Evolutionary conservation across 2,113 vertebrate species (phyloP), one percentile per base, ranked within the genome.

Genomic region (Leptodactylus fuscus): DNA sequence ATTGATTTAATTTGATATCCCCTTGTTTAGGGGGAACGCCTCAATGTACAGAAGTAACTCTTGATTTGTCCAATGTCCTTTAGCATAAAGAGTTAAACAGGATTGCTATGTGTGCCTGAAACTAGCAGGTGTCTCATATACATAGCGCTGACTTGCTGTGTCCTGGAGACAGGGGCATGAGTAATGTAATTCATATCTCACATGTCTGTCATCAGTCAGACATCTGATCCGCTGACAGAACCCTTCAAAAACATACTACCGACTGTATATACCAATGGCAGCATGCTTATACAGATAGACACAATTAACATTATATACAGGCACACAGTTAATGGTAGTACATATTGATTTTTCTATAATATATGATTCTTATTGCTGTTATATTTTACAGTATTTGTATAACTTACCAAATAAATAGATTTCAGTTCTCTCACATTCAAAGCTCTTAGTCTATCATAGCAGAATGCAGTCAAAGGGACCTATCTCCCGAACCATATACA

Each of bases 111-210:
- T 78, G 49, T 78, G 76, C 1, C 12, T 22, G 53, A 22, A 22
- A 55, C 53, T 41, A 38, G 53, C 76, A 79, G 76, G 76, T 79
- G 76, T 41, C 76, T 10, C 20, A 44, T 79, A 60, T 79, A 79
- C 76, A 79, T 60, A 60, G 53, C 34, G n/a, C 20, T 55, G 76
- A 79, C 53, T 53, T 79, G 76, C 76, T 79, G 76, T 79, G 76
- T 79, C 53, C 76, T 60, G 76, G 51, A 79, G 53, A 55, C 53
- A 60, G 53, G 36, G 76, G 36, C 36, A 79, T 79, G 76, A 41
- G 53, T 79, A 60, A 79, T 79, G 76, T 60, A 41, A 79, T 79
- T 60, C 76, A 38, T 79, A 60, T 79, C 32, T 69, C 76, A 60
- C 60, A 79, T 79, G 53, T 79, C 76, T 78, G 49, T 78, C 75